Evolutionary conservation across 2,888 invertebrate genomes (phyloP).

Genomic region (Nemoura dubitans): DNA sequence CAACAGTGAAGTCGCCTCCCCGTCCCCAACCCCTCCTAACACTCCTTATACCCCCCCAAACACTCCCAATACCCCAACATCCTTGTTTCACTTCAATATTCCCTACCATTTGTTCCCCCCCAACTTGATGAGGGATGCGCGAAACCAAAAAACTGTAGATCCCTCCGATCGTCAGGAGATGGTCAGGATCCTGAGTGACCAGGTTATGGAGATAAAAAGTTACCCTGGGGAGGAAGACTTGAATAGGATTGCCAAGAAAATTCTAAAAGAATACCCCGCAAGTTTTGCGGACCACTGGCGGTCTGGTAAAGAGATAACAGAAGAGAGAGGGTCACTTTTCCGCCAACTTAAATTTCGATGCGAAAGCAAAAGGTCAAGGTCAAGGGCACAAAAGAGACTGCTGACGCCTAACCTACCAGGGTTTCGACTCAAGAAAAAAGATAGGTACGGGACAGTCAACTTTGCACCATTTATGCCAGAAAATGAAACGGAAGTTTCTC

Average conservation of each 20-base stretch:
- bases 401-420: neutral
- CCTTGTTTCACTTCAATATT: neutral
- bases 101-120: constrained; percentile 17
- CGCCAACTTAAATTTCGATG: neutral
- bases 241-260: neutral
- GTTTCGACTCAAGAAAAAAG: neutral
- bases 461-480: neutral
- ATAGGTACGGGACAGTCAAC: neutral
- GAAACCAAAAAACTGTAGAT: neutral
- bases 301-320: neutral
- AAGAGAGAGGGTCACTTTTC: neutral
- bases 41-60: no score
- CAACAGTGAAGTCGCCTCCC: no score
- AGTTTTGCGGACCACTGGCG: neutral
- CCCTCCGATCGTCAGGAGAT: neutral
- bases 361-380: neutral
- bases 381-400: neutral
- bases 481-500: neutral
- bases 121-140: constrained; percentile 14
- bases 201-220: neutral
- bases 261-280: neutral
- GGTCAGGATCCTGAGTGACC: neutral
- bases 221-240: neutral
- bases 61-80: neutral
- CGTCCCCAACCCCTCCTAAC: no score